Evolutionary conservation across 2,113 vertebrate species (phyloP).

Genomic region (Agapornis roseicollis): DNA sequence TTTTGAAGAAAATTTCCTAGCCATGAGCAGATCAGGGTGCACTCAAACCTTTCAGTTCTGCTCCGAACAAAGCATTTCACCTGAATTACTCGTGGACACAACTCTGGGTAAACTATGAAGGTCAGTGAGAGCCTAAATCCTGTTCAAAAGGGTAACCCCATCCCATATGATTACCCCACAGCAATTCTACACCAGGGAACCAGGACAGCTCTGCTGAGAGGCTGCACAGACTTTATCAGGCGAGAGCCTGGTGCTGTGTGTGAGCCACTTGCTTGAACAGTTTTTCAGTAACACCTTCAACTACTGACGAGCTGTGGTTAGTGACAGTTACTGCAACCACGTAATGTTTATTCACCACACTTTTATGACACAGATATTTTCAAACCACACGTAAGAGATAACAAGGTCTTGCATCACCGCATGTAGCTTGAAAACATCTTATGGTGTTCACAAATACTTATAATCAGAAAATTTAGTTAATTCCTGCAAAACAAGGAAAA

Average conservation of each 20-base stretch:
- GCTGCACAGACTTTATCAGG: background rate
- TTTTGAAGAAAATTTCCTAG: background rate
- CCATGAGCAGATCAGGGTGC: background rate
- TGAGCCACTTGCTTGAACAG: background rate
- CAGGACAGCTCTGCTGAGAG: background rate
- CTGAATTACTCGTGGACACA: accelerated
- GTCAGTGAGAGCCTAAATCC: background rate
- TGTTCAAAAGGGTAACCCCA: background rate
- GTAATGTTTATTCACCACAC: background rate
- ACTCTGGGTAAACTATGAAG: background rate
- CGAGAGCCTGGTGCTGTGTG: background rate
- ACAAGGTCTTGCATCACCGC: background rate
- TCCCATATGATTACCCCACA: background rate
- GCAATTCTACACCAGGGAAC: background rate
- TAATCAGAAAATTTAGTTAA: background rate
- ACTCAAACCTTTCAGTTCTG: background rate
- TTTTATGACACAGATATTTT: background rate
- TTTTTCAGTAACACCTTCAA: background rate
- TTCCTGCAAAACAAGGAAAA: background rate
- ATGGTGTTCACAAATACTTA: background rate
- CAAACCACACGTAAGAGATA: background rate
- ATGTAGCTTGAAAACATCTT: background rate
- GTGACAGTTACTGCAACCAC: background rate
- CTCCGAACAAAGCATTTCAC: background rate
- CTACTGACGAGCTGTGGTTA: constrained; percentile 21